Conservation (phyloP, 2,888 invertebrate genomes). For the Listrodromus nycthemerus region DNA sequence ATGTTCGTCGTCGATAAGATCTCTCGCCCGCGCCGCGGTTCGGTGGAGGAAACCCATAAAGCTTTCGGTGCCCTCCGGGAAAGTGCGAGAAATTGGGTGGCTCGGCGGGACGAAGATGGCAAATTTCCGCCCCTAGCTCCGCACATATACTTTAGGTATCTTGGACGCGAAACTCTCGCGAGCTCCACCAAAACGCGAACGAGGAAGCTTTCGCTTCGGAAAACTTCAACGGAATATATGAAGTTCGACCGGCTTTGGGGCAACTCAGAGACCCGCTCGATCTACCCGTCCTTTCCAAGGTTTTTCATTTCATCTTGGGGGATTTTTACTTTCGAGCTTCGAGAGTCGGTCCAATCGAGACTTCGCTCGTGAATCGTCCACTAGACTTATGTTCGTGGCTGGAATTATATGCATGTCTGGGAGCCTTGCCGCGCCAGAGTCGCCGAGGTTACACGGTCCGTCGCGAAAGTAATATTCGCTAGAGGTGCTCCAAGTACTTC, state of each 20-base stretch:
- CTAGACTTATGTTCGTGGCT: slow-evolving; percentile 36
- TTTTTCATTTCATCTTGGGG: slow-evolving; percentile 47
- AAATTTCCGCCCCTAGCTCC: slow-evolving; percentile 23
- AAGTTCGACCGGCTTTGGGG: slow-evolving; percentile 57
- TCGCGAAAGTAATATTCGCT: slow-evolving; percentile 41
- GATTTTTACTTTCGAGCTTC: slow-evolving; percentile 22
- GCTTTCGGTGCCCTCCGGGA: slow-evolving; percentile 18
- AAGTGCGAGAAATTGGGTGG: slow-evolving; percentile 45
- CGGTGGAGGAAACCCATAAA: slow-evolving; percentile 7
- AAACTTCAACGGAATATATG: slow-evolving; percentile 68
- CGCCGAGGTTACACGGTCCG: slow-evolving; percentile 6
- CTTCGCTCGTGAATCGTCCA: slow-evolving; percentile 60
- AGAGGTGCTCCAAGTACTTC: slow-evolving; percentile 17
- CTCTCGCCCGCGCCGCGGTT: slow-evolving; percentile 40
- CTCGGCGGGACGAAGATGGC: slow-evolving; percentile 43
- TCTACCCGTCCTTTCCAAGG: neutral
- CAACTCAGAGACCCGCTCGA: slow-evolving; percentile 35
- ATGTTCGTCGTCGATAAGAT: slow-evolving; percentile 69
- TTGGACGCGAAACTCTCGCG: slow-evolving; percentile 66
- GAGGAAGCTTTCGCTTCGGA: slow-evolving; percentile 56
- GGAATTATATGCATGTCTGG: slow-evolving; percentile 31
- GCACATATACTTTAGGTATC: slow-evolving; percentile 61
- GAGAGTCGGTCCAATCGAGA: slow-evolving; percentile 60
- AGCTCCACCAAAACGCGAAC: slow-evolving; percentile 14
- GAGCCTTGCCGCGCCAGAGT: slow-evolving; percentile 21